Percentiles rank a stretch among this genome's conserved stretches.
Conservation (phyloP, 2,797 vertebrate genomes). For the Gymnopithys bicolor region DNA sequence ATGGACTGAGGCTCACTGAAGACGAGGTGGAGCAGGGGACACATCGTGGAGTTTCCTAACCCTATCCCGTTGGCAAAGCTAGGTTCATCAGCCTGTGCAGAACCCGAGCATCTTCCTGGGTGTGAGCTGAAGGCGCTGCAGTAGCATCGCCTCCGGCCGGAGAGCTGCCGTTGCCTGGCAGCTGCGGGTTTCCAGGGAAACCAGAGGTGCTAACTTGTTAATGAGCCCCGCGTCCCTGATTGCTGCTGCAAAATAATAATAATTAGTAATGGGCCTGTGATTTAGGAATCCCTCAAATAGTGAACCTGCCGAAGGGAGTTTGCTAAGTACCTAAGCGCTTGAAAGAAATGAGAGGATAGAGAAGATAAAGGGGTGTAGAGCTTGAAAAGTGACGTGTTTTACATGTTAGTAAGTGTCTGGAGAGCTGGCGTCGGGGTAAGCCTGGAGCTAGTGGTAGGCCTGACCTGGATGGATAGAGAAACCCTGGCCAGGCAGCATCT, state of each 20-base stretch:
- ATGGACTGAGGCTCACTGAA: not conserved
- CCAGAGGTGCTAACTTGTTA: conserved; percentile 79
- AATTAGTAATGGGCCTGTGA: conserved; percentile 52
- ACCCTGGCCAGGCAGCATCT: not conserved
- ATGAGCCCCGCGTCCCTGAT: conserved; percentile 72
- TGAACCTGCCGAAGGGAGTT: conserved; percentile 35
- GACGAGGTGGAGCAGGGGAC: not conserved
- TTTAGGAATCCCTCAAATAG: conserved; percentile 60
- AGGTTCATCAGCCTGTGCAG: not conserved
- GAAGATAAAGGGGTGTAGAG: not conserved
- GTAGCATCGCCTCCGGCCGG: conserved; percentile 41
- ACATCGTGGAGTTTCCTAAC: not conserved
- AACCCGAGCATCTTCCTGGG: not conserved
- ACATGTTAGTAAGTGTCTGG: conserved; percentile 6
- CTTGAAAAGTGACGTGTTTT: not conserved
- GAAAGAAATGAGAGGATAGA: not conserved
- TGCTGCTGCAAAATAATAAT: conserved; percentile 74
- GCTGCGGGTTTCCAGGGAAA: conserved; percentile 79
- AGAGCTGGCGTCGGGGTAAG: not conserved
- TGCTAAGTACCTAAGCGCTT: not conserved
- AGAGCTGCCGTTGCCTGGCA: conserved; percentile 76
- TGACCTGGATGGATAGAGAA: not conserved
- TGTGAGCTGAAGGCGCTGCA: conserved; percentile 3
- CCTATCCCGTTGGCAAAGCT: not conserved
- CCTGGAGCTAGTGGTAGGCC: not conserved